Evolutionary conservation across 2,113 vertebrate genomes (phyloP).

Genomic region (Anguilla japonica): DNA sequence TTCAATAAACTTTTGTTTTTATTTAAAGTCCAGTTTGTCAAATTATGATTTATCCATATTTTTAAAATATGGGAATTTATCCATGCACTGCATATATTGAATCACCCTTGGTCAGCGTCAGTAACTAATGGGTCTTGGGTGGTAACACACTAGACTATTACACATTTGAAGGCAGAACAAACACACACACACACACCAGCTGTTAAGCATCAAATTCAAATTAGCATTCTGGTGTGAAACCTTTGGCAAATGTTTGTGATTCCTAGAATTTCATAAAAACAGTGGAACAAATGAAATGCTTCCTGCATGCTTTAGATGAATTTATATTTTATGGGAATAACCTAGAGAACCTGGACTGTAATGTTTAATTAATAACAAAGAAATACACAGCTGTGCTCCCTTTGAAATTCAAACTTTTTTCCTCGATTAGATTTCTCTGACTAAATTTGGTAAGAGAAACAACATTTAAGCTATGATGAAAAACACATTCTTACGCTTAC

Average conservation of each 20-base stretch:
- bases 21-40: no score
- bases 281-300: constrained; percentile 57
- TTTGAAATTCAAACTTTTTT: constrained; percentile 53
- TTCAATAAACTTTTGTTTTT: no score
- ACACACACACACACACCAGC: constrained; percentile 46
- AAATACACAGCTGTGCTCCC: constrained; percentile 61
- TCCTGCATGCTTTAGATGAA: constrained; percentile 56
- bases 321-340: constrained; percentile 43
- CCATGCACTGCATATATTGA: no score
- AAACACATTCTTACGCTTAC: neutral
- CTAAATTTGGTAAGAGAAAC: constrained; percentile 46
- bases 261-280: constrained; percentile 45
- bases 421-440: constrained; percentile 47
- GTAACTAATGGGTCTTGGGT: no score
- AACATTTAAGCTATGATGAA: constrained; percentile 54
- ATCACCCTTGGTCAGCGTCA: no score
- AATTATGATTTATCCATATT: no score
- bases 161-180: neutral
- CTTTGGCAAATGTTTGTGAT: constrained; percentile 21
- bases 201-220: constrained; percentile 54
- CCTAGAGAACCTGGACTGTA: constrained; percentile 38
- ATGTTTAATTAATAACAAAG: constrained; percentile 43
- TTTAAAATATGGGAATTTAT: no score
- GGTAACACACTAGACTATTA: no score
- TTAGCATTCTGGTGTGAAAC: constrained; percentile 54